Evolutionary conservation across 1,140 invertebrate genomes (phyloP), one percentile per base, ranked within the genome.

Genomic region (Drosophila tristis): DNA sequence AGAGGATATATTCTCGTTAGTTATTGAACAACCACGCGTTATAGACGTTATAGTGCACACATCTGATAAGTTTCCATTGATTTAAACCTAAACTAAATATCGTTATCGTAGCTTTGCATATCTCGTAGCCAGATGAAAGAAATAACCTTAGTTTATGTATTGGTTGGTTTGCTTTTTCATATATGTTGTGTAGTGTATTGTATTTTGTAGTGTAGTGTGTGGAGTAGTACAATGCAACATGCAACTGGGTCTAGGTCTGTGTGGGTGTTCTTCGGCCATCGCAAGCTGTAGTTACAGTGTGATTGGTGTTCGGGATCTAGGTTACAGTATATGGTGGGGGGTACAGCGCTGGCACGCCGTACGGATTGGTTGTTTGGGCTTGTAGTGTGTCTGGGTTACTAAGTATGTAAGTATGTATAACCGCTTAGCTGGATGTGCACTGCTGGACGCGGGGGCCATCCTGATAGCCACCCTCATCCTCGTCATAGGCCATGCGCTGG

Each of bases 391-490:
- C 16, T 39, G 15, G 29, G 15, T n/a, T 50, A 44, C 47, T 72
- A 65, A 49, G 55, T 64, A 29, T 29, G 4, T 39, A 39, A 39
- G 16, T 75, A 76, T 62, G 68, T 73, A 55, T 67, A 64, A 47
- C 74, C 75, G 89, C 74, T 94, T 96, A 97, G 93, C 96, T 95
- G 51, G 95, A 95, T 79, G 96, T 95, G 93, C 96, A 97, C 92
- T 97, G 96, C 39, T 97, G 96, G 68, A 95, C 93, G 59, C 94
- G 93, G 16, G 94, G 93, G 13, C 94, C 93, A 55, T 93, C 92
- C 15, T 91, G 80, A 64, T 82, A 89, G 59, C 77, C 68, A 42
- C 84, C 75, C 39, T 95, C 94, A 49, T 96, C 95, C 80, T 96
- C 95, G 45, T 96, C 95, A 64, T 95, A 95, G 4, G 93, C 93